Evolutionary conservation across 2,113 vertebrate species (phyloP).

Genomic region (Podiceps cristatus): DNA sequence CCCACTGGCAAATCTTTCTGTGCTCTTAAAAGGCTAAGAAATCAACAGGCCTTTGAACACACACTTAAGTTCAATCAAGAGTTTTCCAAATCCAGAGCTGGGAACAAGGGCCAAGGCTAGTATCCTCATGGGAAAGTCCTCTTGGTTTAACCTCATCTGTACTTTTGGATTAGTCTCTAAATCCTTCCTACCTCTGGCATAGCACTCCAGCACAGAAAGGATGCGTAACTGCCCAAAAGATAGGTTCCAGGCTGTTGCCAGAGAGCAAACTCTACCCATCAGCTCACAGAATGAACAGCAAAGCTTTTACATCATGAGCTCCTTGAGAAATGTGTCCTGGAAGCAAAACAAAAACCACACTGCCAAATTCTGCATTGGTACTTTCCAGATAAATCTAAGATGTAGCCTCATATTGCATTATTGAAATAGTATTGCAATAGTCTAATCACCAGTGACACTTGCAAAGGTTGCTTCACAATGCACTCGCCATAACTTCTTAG

Average conservation of each 20-base stretch:
- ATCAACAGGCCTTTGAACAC: neutral
- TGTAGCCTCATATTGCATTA: neutral
- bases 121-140: neutral
- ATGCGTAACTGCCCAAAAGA: neutral
- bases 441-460: neutral
- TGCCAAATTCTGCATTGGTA: neutral
- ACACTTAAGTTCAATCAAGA: neutral
- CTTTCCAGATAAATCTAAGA: neutral
- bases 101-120: neutral
- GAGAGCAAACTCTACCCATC: neutral
- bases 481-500: neutral
- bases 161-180: neutral
- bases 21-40: neutral
- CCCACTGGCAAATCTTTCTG: neutral
- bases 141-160: neutral
- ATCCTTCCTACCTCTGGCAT: neutral
- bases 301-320: neutral
- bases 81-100: neutral
- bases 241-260: neutral
- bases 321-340: neutral
- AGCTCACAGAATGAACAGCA: neutral
- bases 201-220: neutral
- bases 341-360: neutral
- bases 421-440: neutral
- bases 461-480: neutral